Conservation (phyloP, 2,797 vertebrate genomes). For the Acridotheres tristis region DNA sequence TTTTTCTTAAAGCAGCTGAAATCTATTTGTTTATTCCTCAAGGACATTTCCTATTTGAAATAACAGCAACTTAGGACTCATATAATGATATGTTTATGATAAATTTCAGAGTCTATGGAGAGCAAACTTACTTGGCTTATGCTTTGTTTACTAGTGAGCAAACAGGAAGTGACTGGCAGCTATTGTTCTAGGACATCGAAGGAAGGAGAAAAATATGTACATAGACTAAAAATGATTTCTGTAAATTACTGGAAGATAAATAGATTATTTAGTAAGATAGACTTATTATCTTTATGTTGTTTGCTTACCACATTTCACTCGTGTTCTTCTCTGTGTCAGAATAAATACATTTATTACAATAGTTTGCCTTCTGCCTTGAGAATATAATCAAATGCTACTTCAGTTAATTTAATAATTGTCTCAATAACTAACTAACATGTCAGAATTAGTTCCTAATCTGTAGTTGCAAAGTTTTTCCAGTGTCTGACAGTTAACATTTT, state of each 20-base stretch:
- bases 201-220: background rate
- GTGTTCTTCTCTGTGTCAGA: background rate
- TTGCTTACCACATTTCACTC: background rate
- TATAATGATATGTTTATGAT: background rate
- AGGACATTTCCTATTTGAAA: background rate
- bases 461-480: background rate
- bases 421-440: background rate
- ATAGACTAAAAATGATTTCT: background rate
- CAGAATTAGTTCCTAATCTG: background rate
- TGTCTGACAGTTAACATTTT: background rate
- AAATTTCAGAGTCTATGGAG: background rate
- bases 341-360: background rate
- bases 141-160: background rate
- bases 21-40: background rate
- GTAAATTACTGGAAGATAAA: background rate
- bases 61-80: background rate
- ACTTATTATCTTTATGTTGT: background rate
- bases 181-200: background rate
- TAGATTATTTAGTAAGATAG: background rate
- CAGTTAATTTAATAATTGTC: background rate
- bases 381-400: background rate
- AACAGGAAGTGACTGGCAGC: conserved; percentile 10
- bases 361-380: background rate
- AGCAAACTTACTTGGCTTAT: background rate
- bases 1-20: background rate